Evolutionary conservation across 2,113 vertebrate genomes (phyloP), one percentile per base, ranked within the genome.

Genomic region (Solea solea): DNA sequence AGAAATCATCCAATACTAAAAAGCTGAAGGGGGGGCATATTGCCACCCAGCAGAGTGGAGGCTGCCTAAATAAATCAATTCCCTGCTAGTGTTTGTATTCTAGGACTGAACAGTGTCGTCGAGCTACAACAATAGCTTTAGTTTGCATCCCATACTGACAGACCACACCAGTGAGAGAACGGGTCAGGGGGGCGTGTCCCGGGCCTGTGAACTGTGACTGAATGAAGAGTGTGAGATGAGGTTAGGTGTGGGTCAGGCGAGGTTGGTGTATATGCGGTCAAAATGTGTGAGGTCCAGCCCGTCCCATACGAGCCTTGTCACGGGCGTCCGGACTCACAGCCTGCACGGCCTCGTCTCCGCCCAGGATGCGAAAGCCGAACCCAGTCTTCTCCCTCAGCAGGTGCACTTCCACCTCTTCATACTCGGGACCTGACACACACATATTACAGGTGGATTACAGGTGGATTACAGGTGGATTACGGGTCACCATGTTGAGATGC

Each of bases 311-410:
- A 93, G 93, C 93, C 92, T 93, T 94, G 92, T 94, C 93, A 90
- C 93, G 92, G 77, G 93, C 93, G 87, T 94, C 92, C 92, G 92
- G 92, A 98, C 97, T 99, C 93, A 99, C 98, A 91, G 97, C 97
- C 90, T 99, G 97, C 87, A 98, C 98, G 86, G 97, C 97, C 89
- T 99, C 98, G 89, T 99, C 97, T 93, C 98, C 98, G 83, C 98
- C 98, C 60, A 99, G 95, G 91, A 99, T 99, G 87, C 98, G 95
- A 91, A 99, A 98, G 80, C 98, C 98, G 86, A 99, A 99, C 48
- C 98, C 98, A 46, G 96, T 98, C 90, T 99, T 97, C 94, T 99
- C 97, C 80, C 98, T 95, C 87, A 97, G 95, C 90, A 99, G 95
- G 82, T 98, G 97, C 83, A 98, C 97, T 90, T 99, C 97, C 86